phyloP scores from a whole-genome alignment of 2,797 vertebrate species.

The Echiichthys vipera region DNA sequence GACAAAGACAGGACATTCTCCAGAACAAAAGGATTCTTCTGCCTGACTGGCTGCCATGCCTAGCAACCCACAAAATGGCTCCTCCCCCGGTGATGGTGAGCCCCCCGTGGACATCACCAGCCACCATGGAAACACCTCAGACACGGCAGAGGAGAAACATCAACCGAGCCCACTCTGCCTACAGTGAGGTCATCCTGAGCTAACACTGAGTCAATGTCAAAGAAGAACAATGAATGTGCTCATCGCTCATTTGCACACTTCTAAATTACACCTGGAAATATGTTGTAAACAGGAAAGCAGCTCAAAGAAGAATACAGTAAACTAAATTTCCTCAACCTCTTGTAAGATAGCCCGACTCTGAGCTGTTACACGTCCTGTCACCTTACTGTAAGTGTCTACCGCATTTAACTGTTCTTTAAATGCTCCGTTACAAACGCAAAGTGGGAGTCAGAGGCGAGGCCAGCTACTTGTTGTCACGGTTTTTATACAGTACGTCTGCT shows the following conservation, averaged over 20 bases:
- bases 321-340: neutral
- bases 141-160: constrained; percentile 36
- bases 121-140: constrained; percentile 71
- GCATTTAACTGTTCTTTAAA: neutral
- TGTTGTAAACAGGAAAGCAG: constrained; percentile 5
- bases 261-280: neutral
- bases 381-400: neutral
- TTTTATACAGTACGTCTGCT: neutral
- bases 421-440: neutral
- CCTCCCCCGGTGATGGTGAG: constrained; percentile 47
- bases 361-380: constrained; percentile 12
- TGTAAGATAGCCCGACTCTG: neutral
- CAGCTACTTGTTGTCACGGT: neutral
- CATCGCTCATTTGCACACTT: neutral
- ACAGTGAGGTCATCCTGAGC: constrained; percentile 25
- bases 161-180: constrained; percentile 13
- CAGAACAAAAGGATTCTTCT: constrained; percentile 67
- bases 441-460: neutral
- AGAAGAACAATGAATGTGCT: neutral
- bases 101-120: constrained; percentile 44
- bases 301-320: neutral
- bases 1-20: constrained; percentile 35
- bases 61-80: constrained; percentile 79
- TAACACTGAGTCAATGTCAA: neutral
- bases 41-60: constrained; percentile 43